A percentile compares a stretch with the other conserved stretches of the same genome.
phyloP scores from a whole-genome alignment of 2,888 invertebrate genomes.

The Helicoverpa assulta region DNA sequence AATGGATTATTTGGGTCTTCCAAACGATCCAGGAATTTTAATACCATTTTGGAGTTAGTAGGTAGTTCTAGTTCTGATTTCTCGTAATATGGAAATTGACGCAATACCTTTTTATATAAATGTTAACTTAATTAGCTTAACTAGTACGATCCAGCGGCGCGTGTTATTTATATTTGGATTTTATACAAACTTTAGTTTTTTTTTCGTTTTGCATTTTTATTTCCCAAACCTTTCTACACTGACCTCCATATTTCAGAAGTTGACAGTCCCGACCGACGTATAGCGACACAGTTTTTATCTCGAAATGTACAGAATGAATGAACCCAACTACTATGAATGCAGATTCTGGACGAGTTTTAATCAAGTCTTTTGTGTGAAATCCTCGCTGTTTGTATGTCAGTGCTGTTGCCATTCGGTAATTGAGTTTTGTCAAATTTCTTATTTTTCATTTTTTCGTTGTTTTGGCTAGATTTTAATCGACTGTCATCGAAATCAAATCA shows the following conservation, averaged over 20 bases:
- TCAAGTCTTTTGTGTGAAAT: conserved; percentile 45
- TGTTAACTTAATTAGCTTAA: conserved; percentile 8
- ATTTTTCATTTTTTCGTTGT: background rate
- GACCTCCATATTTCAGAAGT: conserved; percentile 32
- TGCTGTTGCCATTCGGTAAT: conserved; percentile 12
- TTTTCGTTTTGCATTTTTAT: background rate
- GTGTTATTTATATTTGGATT: conserved; percentile 11
- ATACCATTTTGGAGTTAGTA: conserved; percentile 44
- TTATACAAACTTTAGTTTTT: too few relatives aligned
- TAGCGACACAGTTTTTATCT: conserved; percentile 37
- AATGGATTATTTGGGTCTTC: conserved; percentile 71
- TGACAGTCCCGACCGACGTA: conserved; percentile 20
- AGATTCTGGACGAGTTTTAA: conserved; percentile 42
- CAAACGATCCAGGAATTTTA: conserved; percentile 45
- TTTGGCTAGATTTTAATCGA: too few relatives aligned
- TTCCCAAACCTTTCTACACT: conserved; percentile 2
- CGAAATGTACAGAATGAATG: conserved; percentile 37
- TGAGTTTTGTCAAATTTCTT: conserved; percentile 9
- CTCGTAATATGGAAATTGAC: background rate
- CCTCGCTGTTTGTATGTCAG: conserved; percentile 13
- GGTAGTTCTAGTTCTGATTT: conserved; percentile 1
- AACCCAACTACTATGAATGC: conserved; percentile 29
- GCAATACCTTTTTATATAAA: conserved; percentile 22
- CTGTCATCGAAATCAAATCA: too few relatives aligned
- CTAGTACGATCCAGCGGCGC: conserved; percentile 10